Base-by-base conservation (phyloP, 2,888 invertebrate species). In the Cephus runcator region DNA sequence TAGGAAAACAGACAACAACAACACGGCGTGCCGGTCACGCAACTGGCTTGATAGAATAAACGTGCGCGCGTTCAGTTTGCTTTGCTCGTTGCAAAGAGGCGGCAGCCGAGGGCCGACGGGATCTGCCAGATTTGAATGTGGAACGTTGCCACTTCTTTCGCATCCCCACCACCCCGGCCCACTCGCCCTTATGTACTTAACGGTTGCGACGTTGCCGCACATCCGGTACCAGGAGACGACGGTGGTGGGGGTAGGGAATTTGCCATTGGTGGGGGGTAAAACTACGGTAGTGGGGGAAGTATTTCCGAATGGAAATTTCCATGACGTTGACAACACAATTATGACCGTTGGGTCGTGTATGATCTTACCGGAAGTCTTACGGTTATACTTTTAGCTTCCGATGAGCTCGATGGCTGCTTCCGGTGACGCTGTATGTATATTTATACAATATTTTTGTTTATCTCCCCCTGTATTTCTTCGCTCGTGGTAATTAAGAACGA, bases 121-220 rank as follows among this genome's bases (percentile, higher is more conserved):
- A 86, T 87, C 86, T 84, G 88, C 87, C 86, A 86, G 88, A 89
- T 90, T 90, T 89, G 89, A 88, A 90, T 88, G 88, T 90, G 87
- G 86, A 87, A 89, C 90, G 91, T 91, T 91, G 91, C 90, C 91
- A 89, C 88, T 88, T 89, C 89, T 86, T 86, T 84, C 85, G 85
- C 82, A 77, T 80, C 81, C 84, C 81, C 82, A 77, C 75, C 75
- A 73, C 78, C 23, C 69, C 75, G 74, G 73, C 36, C 81, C 82
- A 73, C 75, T 77, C 71, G 81, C 82, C 85, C 87, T 87, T 88
- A 89, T 89, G 83, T 88, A 88, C 87, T 88, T 87, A 88, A 88
- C 89, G 87, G 88, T 87, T 91, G 91, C 91, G 88, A 91, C 88
- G 91, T 91, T 91, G 91, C 91, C 91, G 88, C 85, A 89, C 87